These are phyloP conservation scores for Ecliptopera silaceata DNA, from an alignment of 2,888 invertebrate species.

Conservation along the genomic window DNA sequence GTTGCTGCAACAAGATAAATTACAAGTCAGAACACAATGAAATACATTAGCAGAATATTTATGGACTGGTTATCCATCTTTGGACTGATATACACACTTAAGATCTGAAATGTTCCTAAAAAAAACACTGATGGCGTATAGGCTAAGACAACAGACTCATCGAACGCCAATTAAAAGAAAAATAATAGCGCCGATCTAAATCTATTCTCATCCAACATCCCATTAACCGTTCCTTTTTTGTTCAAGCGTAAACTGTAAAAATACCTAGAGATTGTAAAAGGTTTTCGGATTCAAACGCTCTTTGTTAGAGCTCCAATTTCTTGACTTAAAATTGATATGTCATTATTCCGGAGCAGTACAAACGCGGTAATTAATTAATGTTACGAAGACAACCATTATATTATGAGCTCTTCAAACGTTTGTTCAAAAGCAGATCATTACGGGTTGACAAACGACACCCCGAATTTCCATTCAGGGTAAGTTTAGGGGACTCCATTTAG, in stretches of 20 bases:
- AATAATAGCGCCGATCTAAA: constrained; percentile 17
- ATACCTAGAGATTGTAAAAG: constrained; percentile 30
- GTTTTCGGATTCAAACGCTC: constrained; percentile 32
- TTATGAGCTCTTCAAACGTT: constrained; percentile 34
- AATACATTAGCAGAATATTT: neutral
- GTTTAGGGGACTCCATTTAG: constrained; percentile 49
- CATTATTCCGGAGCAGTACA: constrained; percentile 33
- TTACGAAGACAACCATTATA: constrained; percentile 28
- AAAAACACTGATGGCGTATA: constrained; percentile 25
- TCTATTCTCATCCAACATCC: constrained; percentile 31
- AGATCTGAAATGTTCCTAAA: neutral
- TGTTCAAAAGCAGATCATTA: constrained; percentile 47
- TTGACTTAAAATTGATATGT: constrained; percentile 37
- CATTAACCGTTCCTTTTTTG: constrained; percentile 33
- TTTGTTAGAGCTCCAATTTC: constrained; percentile 35
- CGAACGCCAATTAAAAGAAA: constrained; percentile 7
- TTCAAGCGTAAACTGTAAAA: constrained; percentile 29
- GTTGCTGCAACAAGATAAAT: constrained; percentile 87
- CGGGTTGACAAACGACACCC: constrained; percentile 51
- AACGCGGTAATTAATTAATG: constrained; percentile 43
- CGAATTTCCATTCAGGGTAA: constrained; percentile 47
- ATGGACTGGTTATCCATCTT: neutral
- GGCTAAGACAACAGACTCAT: neutral
- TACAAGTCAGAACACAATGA: neutral
- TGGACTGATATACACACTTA: neutral